Base-by-base conservation (phyloP, 2,797 vertebrate genomes). In the Crocidura indochinensis region DNA sequence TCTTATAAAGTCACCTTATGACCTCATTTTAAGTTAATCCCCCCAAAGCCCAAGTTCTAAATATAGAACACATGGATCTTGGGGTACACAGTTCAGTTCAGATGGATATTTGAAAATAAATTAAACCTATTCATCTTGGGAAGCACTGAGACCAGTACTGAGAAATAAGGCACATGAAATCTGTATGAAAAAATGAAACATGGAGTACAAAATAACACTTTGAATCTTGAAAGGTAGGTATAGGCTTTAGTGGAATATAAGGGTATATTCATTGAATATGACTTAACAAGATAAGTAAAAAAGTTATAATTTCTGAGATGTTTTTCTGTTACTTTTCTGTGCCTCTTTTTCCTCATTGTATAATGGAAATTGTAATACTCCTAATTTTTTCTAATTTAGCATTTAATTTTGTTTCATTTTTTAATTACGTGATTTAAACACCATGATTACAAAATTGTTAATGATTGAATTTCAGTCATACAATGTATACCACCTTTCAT, bases 281-380 rank as follows among this genome's bases (percentile, higher is more conserved):
- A n/a, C 72, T 26, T 6, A 75, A 67, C 27, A 67, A 92, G 10
- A 49, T 75, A 12, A 78, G 9, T 11, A 77, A 73, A 79, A 51
- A 22, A 22, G 51, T 20, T 53, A 62, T 27, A 77, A 11, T 67
- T n/a, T 8, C 38, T 20, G 2, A 51, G 51, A 38, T 14, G 2
- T 64, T 79, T 87, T 84, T 62, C 8, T 46, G n/a, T 62, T 51
- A 56, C 1, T 8, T 71, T 75, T 75, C 38, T 71, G 15, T 60
- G n/a, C 9, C 51, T 53, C 19, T 88, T 27, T 46, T 84, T 75
- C 27, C 12, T 84, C 11, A 46, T 31, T 64, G 20, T 80, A 79
- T 80, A 91, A 69, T 26, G 53, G 56, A 67, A 27, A 85, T 79
- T 81, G 22, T 65, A 71, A 60, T 62, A 27, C 26, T 53, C 26